Evolutionary conservation across 2,797 vertebrate genomes (phyloP).

Genomic region (Synaphobranchus kaupii): DNA sequence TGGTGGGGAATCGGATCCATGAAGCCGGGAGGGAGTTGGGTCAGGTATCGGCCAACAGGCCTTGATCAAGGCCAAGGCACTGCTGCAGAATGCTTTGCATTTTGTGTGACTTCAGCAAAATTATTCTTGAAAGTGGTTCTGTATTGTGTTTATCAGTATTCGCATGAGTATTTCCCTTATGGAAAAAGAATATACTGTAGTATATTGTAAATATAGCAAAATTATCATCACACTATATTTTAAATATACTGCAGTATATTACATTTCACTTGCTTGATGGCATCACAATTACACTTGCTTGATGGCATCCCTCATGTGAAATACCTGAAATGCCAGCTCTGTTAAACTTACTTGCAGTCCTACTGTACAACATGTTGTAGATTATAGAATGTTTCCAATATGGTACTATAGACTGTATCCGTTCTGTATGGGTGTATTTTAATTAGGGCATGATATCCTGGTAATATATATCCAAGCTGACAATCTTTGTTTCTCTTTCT

Average conservation of each 20-base stretch:
- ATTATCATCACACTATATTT: too few relatives aligned
- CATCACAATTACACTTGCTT: neutral
- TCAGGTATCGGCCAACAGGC: neutral
- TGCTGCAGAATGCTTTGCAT: neutral
- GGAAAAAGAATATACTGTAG: too few relatives aligned
- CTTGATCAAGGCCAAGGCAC: neutral
- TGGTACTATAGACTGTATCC: neutral
- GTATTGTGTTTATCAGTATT: neutral
- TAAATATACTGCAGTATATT: too few relatives aligned
- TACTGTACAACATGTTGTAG: neutral
- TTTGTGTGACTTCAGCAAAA: neutral
- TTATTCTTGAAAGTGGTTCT: neutral
- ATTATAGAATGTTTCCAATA: neutral
- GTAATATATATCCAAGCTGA: neutral
- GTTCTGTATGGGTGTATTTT: neutral
- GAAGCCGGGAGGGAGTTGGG: neutral
- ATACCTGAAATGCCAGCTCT: neutral
- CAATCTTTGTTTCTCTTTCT: slow-evolving; percentile 35
- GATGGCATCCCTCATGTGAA: neutral
- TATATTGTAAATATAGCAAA: too few relatives aligned
- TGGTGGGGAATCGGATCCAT: neutral
- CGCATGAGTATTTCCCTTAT: neutral
- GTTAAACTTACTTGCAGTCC: neutral
- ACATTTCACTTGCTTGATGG: neutral
- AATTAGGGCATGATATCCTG: neutral